A percentile compares a stretch with the other conserved stretches of the same genome.
phyloP scores from a whole-genome alignment of 2,797 vertebrate species.

The Macropus fuliginosus region DNA sequence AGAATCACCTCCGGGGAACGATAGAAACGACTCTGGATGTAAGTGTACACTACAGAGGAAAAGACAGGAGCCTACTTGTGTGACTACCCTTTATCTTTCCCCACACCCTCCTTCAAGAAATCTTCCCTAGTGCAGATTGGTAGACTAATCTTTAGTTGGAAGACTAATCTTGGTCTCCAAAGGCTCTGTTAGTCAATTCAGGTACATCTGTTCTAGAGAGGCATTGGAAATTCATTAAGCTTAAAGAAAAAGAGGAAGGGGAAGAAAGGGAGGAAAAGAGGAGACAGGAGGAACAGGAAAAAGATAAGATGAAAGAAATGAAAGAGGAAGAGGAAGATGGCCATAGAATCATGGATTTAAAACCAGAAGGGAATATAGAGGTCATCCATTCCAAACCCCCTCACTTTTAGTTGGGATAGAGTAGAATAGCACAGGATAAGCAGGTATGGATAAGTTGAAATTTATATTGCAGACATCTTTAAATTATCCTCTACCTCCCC shows the following conservation, averaged over 20 bases:
- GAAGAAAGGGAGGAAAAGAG: not conserved
- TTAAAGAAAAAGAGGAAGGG: not conserved
- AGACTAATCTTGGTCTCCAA: not conserved
- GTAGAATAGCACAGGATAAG: not conserved
- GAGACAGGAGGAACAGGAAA: not conserved
- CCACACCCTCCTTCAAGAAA: not conserved
- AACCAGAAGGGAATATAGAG: not conserved
- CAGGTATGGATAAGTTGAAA: not conserved
- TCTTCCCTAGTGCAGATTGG: not conserved
- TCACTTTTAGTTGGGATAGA: not conserved
- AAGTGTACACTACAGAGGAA: conserved; percentile 90
- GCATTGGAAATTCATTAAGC: conserved; percentile 16
- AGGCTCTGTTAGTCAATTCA: not conserved
- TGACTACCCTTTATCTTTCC: not conserved
- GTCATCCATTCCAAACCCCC: not conserved
- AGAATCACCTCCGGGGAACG: conserved; percentile 96
- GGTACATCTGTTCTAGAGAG: conserved; percentile 1
- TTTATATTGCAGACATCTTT: not conserved
- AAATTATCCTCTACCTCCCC: not conserved
- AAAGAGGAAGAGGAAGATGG: not conserved
- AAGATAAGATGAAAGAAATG: not conserved
- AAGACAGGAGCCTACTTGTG: not conserved
- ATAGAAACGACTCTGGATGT: conserved; percentile 97
- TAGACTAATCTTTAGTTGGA: too few species aligned
- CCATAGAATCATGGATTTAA: not conserved